Conservation (phyloP, 2,888 invertebrate genomes). For the Thyatira batis region DNA sequence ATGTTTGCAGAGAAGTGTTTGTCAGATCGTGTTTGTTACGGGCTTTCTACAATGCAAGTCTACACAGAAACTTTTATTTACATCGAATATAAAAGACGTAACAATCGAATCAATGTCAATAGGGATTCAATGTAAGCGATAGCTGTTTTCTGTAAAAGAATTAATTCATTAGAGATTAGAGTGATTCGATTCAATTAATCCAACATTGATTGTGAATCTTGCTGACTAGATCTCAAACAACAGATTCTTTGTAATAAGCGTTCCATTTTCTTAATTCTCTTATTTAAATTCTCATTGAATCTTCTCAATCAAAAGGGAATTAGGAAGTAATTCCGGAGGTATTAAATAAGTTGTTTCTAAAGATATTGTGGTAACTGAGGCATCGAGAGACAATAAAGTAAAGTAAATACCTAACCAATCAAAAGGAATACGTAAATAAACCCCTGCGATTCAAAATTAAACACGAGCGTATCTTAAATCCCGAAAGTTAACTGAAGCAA, state of each 20-base stretch:
- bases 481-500: conserved; percentile 18
- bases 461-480: conserved; percentile 12
- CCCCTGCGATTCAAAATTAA: not conserved
- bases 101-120: not conserved
- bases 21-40: conserved; percentile 7
- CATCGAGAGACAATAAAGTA: not conserved
- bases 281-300: conserved; percentile 21
- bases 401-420: not conserved
- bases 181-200: not conserved
- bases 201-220: not conserved
- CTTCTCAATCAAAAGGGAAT: conserved; percentile 35
- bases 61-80: conserved; percentile 6
- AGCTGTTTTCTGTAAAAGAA: not conserved
- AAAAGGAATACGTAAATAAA: not conserved
- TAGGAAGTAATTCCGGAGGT: conserved; percentile 34
- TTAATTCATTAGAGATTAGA: not conserved
- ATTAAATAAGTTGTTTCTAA: conserved; percentile 18
- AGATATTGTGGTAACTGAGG: not conserved
- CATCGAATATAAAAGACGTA: not conserved
- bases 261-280: conserved; percentile 5
- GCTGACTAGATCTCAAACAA: not conserved
- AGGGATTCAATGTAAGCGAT: not conserved
- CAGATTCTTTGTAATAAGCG: not conserved
- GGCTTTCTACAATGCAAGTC: not conserved
- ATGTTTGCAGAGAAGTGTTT: conserved; percentile 17